A percentile compares a stretch with the other conserved stretches of the same genome.
These are phyloP conservation scores for Cyprinodon tularosa DNA, from an alignment of 2,113 vertebrate species.

Conservation along the genomic window DNA sequence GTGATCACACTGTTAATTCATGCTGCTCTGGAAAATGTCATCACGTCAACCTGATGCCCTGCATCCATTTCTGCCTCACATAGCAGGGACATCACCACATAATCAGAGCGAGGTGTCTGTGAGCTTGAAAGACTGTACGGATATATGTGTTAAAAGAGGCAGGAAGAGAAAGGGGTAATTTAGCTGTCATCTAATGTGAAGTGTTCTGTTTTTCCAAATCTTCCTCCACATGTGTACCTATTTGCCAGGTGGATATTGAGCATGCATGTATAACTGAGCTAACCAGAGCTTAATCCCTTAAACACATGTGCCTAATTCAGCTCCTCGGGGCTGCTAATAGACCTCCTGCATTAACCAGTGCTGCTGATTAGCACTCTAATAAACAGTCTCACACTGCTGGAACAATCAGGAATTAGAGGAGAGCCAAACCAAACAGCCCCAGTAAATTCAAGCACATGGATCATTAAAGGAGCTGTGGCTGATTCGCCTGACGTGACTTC, in stretches of 20 bases:
- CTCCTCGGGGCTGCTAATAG: slow-evolving; percentile 62
- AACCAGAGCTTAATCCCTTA: slow-evolving; percentile 62
- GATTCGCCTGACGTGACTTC: slow-evolving; percentile 52
- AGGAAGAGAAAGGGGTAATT: slow-evolving; percentile 29
- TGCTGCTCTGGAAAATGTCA: slow-evolving; percentile 49
- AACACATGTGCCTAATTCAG: slow-evolving; percentile 68
- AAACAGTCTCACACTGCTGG: slow-evolving; percentile 68
- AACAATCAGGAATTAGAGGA: slow-evolving; percentile 58
- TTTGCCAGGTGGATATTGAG: slow-evolving; percentile 47
- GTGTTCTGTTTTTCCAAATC: slow-evolving; percentile 49
- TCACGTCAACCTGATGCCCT: slow-evolving; percentile 22
- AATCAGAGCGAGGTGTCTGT: slow-evolving; percentile 28
- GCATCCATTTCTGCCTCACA: slow-evolving; percentile 37
- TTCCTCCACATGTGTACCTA: slow-evolving; percentile 44
- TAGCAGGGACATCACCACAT: slow-evolving; percentile 28
- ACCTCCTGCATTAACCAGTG: slow-evolving; percentile 67
- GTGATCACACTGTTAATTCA: slow-evolving; percentile 44
- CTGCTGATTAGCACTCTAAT: slow-evolving; percentile 68
- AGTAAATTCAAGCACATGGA: slow-evolving; percentile 67
- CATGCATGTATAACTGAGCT: slow-evolving; percentile 64
- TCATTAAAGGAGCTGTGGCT: slow-evolving; percentile 53
- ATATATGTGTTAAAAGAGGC: slow-evolving; percentile 44
- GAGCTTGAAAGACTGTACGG: slow-evolving; percentile 42
- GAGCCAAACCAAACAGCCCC: slow-evolving; percentile 65
- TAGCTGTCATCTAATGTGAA: slow-evolving; percentile 31